Conservation (phyloP, 2,797 vertebrate genomes). For the Eulemur rubriventer region DNA sequence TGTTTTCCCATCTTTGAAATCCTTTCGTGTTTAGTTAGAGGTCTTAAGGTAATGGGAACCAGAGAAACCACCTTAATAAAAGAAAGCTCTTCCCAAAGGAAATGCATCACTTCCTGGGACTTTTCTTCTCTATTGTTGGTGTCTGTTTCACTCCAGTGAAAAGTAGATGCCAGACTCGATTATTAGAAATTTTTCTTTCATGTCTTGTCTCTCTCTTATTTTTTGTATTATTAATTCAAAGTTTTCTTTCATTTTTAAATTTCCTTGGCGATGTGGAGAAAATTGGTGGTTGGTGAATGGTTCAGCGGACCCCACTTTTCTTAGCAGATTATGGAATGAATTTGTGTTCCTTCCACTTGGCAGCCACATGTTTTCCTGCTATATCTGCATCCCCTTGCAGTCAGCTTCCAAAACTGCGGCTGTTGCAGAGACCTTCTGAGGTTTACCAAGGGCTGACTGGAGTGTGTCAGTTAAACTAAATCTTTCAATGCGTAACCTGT, state of each 20-base stretch:
- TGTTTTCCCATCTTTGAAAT: background rate
- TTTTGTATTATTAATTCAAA: constrained; percentile 11
- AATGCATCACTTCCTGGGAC: background rate
- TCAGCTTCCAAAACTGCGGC: background rate
- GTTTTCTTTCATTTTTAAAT: constrained; percentile 17
- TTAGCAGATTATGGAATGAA: background rate
- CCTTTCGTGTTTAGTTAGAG: background rate
- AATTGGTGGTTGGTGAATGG: background rate
- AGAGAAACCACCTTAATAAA: background rate
- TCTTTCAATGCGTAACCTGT: background rate
- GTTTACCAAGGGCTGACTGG: background rate
- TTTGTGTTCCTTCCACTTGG: background rate
- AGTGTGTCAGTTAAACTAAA: background rate
- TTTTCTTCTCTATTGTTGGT: background rate
- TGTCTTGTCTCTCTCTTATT: background rate
- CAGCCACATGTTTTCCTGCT: background rate
- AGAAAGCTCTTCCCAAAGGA: background rate
- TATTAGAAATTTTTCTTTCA: background rate
- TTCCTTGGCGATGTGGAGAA: background rate
- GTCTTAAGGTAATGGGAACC: background rate
- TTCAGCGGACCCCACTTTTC: background rate
- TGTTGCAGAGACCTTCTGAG: background rate
- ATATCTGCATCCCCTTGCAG: background rate
- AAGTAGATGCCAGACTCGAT: background rate
- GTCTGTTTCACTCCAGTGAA: background rate